A percentile compares a stretch with the other conserved stretches of the same genome.
Evolutionary conservation across 2,113 vertebrate species (phyloP).

Genomic region (Grantiella picta): DNA sequence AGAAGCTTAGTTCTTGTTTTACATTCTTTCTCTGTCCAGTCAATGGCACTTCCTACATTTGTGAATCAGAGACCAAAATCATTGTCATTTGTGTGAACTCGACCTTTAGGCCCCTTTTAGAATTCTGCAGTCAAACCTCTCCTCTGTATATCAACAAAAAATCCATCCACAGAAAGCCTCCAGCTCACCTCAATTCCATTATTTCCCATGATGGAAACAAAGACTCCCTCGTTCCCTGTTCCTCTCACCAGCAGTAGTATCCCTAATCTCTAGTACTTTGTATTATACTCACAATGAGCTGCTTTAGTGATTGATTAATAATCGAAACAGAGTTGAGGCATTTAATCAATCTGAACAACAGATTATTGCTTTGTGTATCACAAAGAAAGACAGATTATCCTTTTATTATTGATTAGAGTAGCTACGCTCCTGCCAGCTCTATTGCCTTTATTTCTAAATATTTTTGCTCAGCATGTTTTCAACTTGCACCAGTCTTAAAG

Average conservation of each 20-base stretch:
- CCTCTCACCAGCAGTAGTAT: neutral
- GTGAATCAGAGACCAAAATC: neutral
- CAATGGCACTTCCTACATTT: neutral
- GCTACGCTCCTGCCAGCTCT: neutral
- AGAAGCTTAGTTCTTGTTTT: neutral
- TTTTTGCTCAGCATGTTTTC: slow-evolving; percentile 58
- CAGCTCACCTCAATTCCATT: neutral
- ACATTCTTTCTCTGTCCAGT: neutral
- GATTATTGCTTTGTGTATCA: slow-evolving; percentile 59
- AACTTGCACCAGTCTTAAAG: slow-evolving; percentile 10
- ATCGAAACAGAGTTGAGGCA: slow-evolving; percentile 15
- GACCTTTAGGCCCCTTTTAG: neutral
- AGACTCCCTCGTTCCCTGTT: neutral
- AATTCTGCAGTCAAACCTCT: neutral
- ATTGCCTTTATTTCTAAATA: slow-evolving; percentile 32
- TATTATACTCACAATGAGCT: slow-evolving; percentile 7
- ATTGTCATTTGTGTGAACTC: neutral
- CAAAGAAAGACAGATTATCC: slow-evolving; percentile 58
- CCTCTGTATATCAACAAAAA: neutral
- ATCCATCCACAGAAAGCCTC: neutral
- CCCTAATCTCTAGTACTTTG: neutral
- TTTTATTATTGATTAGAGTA: slow-evolving; percentile 65
- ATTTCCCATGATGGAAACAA: neutral
- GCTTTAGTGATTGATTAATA: slow-evolving; percentile 57
- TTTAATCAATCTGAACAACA: slow-evolving; percentile 62